Evolutionary conservation across 30 jellyfish, hydroid and myxozoan genomes (phyloP), one percentile per base, ranked within the genome.

Genomic region (Rhopilema esculentum): DNA sequence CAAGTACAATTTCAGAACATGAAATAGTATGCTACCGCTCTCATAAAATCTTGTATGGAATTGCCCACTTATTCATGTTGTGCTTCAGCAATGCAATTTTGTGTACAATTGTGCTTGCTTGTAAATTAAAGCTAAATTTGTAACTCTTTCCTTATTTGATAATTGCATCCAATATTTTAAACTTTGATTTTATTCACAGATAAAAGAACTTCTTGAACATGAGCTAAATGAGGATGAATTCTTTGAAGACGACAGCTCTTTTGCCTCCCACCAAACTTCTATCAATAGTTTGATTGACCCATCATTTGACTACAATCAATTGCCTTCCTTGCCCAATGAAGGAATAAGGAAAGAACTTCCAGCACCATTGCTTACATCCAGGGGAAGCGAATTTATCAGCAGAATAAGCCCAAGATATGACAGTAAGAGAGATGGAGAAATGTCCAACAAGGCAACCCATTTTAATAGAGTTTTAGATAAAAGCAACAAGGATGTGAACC

Each of bases 211-310:
- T 64, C 82, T 93, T 28, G 98, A 70, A 8, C 32, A 88, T 65
- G 97, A 93, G 70, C 70, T 93, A 64, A 91, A 88, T 62, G 98
- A 93, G 69, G 98, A 82, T 73, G 93, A 81, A 24, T 79, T 93
- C 28, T 83, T 88, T 77, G 97, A 93, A 17, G 97, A 84, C 49
- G 91, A 96, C 25, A 80, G 72, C 70, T 77, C 92, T 49, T 89
- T 89, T 28, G 67, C 81, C 16, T 89, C 92, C 16, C 92, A 65
- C 25, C 92, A 81, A 27, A 80, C 89, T 4, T 71, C 89, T 6
- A 57, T 16, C 40, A 57, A 18, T 68, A 69, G 32, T 1, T 49
- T 78, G 27, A 74, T 51, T 2, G 51, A 85, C 31, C 91, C 77
- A n/a, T 23, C 88, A 4, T 75, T 77, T 15, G 66, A 83, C 26